Evolutionary conservation across 30 jellyfish, hydroid and myxozoan genomes (phyloP), one percentile per base, ranked within the genome.

Genomic region (Phacellophora camtschatica): DNA sequence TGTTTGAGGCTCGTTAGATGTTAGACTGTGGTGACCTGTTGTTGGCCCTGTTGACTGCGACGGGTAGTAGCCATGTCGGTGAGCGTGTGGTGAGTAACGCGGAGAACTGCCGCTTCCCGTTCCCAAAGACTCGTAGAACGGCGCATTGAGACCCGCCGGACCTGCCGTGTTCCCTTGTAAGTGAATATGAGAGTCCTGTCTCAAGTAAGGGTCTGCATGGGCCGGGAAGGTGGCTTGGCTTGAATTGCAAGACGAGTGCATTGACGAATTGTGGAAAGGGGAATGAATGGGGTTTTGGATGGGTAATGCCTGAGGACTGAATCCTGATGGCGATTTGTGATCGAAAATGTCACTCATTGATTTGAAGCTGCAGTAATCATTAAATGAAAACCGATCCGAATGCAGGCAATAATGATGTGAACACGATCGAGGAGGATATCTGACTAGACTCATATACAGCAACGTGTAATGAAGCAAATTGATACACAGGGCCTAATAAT

Each of bases 201-300:
- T 77, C 58, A 95, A 74, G 64, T 88, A 77, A 19, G 89, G 82
- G 91, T 90, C 96, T 37, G 96, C 83, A 37, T 88, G 96, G 27
- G 96, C 95, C 53, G 96, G 88, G 53, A 90, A 83, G 42, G 80
- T 72, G 1, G 98, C 76, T 63, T 83, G 96, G 30, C 90, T 83
- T 7, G 98, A 82, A 64, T 75, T 87, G 81, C 98, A 90, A 43
- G 82, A 63, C 28, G 98, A 83, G 81, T 90, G 98, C 95, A 90
- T 74, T 22, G 98, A 77, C 6, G 82, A 85, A 20, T 83, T 16
- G 68, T 90, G 93, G 65, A 73, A 90, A 13, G 93, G 77, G 25
- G 96, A 87, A 63, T 76, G 96, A 1, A 58, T 33, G 16, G 67
- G 67, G 70, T 34, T 63, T 27, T 90, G 86, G 27, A 76, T 28